Base-by-base conservation (phyloP, 2,797 vertebrate genomes). In the Bradypodion pumilum region DNA sequence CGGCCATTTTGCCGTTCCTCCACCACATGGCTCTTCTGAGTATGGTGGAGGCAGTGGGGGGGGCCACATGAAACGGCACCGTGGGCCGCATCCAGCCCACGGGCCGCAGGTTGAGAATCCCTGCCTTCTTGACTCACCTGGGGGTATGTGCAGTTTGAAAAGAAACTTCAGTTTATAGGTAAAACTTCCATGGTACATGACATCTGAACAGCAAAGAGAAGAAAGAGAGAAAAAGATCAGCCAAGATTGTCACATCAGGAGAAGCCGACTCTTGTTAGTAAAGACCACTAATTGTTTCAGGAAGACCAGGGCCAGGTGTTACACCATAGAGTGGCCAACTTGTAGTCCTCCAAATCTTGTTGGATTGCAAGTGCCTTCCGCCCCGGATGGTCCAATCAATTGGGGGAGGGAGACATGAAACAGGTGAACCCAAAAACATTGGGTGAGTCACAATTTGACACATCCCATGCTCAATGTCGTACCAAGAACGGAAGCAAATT, bases 131-230 rank as follows among this genome's bases (percentile, higher is more conserved):
- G 19, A 81, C 94, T 96, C 94, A 99, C 98, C 98, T 94, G 98
- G 97, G 87, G 97, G 98, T 89, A 99, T 96, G 88, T 99, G 98
- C 89, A 99, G 94, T 93, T 99, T 99, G 96, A 98, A 99, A 92
- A 99, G 97, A 86, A 99, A 95, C 86, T 98, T 99, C 92, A 99
- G 96, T 92, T 98, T 98, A 88, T 99, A 97, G 88, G 98, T 99
- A 95, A 99, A 99, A 73, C 97, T 98, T 90, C 97, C 97, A 68
- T 97, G 95, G 92, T 98, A 99, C 91, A 99, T 95, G 44, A 95
- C 96, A 94, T 99, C 99, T 99, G 95, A 92, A 60, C 60, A 90
- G 88, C 4, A 37, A 81, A 21, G 32, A 23, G 8, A 10, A 29
- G 27, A 66, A 23, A 16, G 42, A 21, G 40, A 32, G 5, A 40